Percentiles rank a stretch among this genome's conserved stretches.
Conservation (phyloP, 2,888 invertebrate genomes). For the Tipula vernalis region DNA sequence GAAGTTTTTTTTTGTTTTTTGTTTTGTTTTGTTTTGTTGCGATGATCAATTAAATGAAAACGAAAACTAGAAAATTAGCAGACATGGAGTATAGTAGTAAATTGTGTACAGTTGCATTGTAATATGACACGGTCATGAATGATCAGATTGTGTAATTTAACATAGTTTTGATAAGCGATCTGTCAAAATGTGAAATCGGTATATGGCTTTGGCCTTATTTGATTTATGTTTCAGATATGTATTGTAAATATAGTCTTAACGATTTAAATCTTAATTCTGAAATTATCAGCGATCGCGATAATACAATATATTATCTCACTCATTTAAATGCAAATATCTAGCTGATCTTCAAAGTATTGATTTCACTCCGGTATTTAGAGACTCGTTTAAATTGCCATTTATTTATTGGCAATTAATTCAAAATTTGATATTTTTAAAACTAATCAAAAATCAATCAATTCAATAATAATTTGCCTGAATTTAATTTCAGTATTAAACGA, state of each 20-base stretch:
- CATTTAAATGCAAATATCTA: background rate
- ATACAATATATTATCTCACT: no score
- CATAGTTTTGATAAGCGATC: background rate
- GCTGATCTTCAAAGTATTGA: background rate
- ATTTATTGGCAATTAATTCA: background rate
- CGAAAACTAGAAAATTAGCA: background rate
- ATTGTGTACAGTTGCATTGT: no score
- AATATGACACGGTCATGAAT: background rate
- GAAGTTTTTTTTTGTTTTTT: background rate
- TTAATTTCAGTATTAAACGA: background rate
- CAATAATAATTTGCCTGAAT: background rate
- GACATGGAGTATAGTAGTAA: background rate
- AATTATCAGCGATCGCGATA: background rate
- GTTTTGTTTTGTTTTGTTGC: background rate
- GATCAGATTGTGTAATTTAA: background rate
- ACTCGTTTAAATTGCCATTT: background rate
- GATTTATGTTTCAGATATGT: background rate
- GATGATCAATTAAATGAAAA: background rate
- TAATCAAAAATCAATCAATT: background rate
- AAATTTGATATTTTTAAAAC: background rate
- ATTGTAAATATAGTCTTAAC: no score
- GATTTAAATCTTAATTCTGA: background rate
- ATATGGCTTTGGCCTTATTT: background rate
- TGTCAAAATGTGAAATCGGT: background rate
- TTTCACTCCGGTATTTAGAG: background rate